Evolutionary conservation across 1,140 invertebrate genomes (phyloP).

Genomic region (Cheumatopsyche charites): DNA sequence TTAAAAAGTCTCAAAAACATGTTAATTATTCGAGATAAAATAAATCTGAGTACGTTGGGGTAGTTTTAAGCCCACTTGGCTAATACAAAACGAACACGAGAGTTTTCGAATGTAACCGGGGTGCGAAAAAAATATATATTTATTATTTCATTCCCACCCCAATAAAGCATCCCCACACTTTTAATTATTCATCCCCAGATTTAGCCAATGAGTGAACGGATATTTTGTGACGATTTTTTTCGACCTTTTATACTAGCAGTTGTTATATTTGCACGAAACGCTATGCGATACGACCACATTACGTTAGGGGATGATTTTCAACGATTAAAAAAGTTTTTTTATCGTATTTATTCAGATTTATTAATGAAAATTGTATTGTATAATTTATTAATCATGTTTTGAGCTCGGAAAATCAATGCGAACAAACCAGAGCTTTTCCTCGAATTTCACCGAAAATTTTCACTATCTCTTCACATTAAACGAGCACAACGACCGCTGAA

Average conservation of each 20-base stretch:
- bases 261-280: neutral
- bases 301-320: neutral
- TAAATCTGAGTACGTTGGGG: too few relatives aligned
- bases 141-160: constrained; percentile 11
- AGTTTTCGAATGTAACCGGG: constrained; percentile 3
- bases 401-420: neutral
- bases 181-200: constrained; percentile 33
- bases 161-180: neutral
- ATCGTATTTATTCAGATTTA: neutral
- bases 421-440: too few relatives aligned
- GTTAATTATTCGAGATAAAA: too few relatives aligned
- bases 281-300: constrained; percentile 16
- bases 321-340: neutral
- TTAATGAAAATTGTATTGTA: neutral
- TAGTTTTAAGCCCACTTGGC: constrained; percentile 1
- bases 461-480: too few relatives aligned
- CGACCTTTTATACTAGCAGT: too few relatives aligned
- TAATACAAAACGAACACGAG: constrained; percentile 11
- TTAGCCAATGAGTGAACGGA: constrained; percentile 24
- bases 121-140: constrained; percentile 42
- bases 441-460: too few relatives aligned
- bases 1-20: neutral
- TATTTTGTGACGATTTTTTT: neutral
- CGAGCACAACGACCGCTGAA: too few relatives aligned
- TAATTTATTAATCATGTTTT: neutral